Base-by-base conservation (phyloP, 2,797 vertebrate species). In the Coranthus polyacanthus region DNA sequence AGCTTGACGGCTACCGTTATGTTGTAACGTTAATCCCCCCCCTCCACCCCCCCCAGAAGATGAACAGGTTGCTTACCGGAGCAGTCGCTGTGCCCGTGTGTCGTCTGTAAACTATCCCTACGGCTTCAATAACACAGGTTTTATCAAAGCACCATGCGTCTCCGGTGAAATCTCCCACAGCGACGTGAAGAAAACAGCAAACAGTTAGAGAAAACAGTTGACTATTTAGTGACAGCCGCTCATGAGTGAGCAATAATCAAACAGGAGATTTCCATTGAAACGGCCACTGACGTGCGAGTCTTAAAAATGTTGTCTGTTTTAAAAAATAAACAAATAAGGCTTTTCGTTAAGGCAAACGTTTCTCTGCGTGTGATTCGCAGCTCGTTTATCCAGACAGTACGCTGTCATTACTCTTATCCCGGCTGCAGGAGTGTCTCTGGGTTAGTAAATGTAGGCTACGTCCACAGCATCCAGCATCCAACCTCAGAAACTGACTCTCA, bases 61-160 rank as follows among this genome's bases (percentile, higher is more conserved):
- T 65, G 74, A 84, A 80, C 80, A 80, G 78, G 76, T 77, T 88
- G 79, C 92, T 92, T 88, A 93, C 93, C 92, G 66, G 81, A 85
- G 52, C 52, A 64, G 51, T 74, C 53, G 22, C 51, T 71, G 43
- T 61, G 57, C 53, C 62, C 53, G 70, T 70, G 76, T 55, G 43
- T 60, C 72, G 73, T 63, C 37, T 24, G 45, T 63, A 54, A 47
- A 6, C 81, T 74, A 18, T 38, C 58, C 45, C 57, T 43, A 53
- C 64, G 29, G 32, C 49, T 58, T 45, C 6, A 58, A 41, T n/a
- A 50, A 47, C 10, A 54, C 13, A 8, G 49, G 9, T 2, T 16
- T 10, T 49, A 64, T 79, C 54, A 74, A 72, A 56, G 64, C 65
- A 76, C 56, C 82, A 84, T 78, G 34, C 50, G 73, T 26, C 21